Evolutionary conservation across 1,140 invertebrate genomes (phyloP), one percentile per base, ranked within the genome.

Genomic region (Pseudomyrmex flavicornis): DNA sequence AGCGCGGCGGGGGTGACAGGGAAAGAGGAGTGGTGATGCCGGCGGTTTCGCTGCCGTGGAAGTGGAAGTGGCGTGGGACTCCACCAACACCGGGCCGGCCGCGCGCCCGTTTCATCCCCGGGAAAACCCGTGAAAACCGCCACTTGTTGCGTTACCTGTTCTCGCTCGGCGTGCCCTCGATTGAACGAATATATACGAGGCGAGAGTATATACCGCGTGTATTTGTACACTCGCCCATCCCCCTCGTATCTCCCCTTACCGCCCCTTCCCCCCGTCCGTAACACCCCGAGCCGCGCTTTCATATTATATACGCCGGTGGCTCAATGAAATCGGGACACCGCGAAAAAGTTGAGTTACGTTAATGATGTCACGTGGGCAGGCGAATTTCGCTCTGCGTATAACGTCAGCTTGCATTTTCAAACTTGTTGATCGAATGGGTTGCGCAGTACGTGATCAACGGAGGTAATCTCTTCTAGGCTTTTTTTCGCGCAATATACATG

Each of bases 121-220:
- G 92, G 92, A 94, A 94, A 94, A 94, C 90, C 93, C 93, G 93
- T 94, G 94, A 94, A 94, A 94, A 94, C 93, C 92, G 90, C 94
- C 94, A 94, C 94, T 94, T 94, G 94, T 94, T 94, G 94, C 94
- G 76, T 92, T 92, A 92, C 90, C 92, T 68, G 85, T 52, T 83
- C 80, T 83, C 80, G 52, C 83, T 76, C 84, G 44, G 62, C 20
- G 61, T 83, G 62, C 80, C 72, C 50, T n/a, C 59, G 62, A 75
- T 66, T 76, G 72, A 83, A 82, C 76, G 80, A 83, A 83, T 70
- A 80, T 80, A 61, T 80, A 70, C 74, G 61, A 26, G 44, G 15
- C 50, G 68, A 22, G 48, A 50, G 54, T 80, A 61, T 80, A 80
- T 65, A 70, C 54, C 66, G 76, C 20, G 76, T 61, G 54, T 80